A percentile compares a stretch with the other conserved stretches of the same genome.
Conservation (phyloP, 2,888 invertebrate genomes). For the Herminia tarsipennalis region DNA sequence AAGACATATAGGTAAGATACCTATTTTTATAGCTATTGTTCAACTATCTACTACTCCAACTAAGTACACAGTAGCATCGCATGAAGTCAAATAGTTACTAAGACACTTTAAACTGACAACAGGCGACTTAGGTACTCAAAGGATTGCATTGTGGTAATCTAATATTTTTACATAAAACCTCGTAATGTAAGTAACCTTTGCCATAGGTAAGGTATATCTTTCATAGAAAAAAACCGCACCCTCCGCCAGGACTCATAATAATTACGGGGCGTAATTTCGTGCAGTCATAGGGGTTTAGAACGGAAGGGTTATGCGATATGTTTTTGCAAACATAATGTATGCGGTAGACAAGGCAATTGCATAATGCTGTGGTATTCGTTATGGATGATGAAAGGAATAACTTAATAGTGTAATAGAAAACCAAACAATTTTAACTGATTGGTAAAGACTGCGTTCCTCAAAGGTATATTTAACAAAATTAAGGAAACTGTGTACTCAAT, state of each 20-base stretch:
- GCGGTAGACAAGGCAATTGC: slow-evolving; percentile 19
- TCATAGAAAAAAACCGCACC: slow-evolving; percentile 65
- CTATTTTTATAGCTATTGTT: slow-evolving; percentile 4
- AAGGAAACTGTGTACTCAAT: too few relatives aligned
- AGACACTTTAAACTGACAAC: too few relatives aligned
- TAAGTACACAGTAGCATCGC: background rate
- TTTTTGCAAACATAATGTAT: slow-evolving; percentile 21
- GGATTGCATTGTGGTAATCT: slow-evolving; percentile 25
- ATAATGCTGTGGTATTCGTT: slow-evolving; percentile 14
- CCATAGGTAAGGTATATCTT: too few relatives aligned
- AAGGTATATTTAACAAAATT: too few relatives aligned
- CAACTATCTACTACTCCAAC: background rate
- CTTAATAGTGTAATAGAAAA: too few relatives aligned
- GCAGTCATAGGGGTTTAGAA: slow-evolving; percentile 65
- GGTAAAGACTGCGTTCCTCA: too few relatives aligned
- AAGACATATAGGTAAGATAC: slow-evolving; percentile 1
- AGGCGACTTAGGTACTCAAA: too few relatives aligned
- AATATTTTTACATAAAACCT: slow-evolving; percentile 44
- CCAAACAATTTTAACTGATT: too few relatives aligned
- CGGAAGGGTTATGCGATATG: slow-evolving; percentile 61
- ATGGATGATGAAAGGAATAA: slow-evolving; percentile 3
- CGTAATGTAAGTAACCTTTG: slow-evolving; percentile 46
- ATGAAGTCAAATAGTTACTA: background rate
- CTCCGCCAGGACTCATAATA: slow-evolving; percentile 57
- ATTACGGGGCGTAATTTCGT: slow-evolving; percentile 73